phyloP scores from a whole-genome alignment of 2,888 invertebrate genomes.

The Peribatodes rhomboidaria region DNA sequence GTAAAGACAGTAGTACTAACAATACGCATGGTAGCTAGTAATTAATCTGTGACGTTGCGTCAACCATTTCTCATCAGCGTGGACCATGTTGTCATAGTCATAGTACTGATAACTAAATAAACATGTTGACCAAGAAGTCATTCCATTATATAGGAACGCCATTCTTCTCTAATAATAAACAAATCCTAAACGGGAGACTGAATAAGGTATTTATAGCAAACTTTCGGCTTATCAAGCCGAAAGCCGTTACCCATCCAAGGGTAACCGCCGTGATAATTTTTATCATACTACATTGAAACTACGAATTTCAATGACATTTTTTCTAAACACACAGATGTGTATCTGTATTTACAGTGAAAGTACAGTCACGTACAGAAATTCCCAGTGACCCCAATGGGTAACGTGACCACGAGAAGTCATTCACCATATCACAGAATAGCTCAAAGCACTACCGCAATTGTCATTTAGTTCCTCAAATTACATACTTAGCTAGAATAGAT shows the following conservation, averaged over 20 bases:
- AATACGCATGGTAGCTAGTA: neutral
- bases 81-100: conserved; percentile 5
- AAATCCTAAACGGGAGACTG: neutral
- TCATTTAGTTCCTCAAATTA: conserved; percentile 9
- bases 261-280: too few species aligned
- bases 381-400: neutral
- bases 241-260: too few species aligned
- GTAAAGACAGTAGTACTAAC: neutral
- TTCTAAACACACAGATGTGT: too few species aligned
- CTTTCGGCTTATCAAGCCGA: too few species aligned
- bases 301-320: too few species aligned
- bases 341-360: neutral
- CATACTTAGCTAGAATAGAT: conserved; percentile 8
- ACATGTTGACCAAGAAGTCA: neutral
- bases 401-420: neutral
- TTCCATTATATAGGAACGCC: conserved; percentile 3
- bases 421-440: conserved; percentile 8
- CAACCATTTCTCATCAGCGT: conserved; percentile 16
- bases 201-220: too few species aligned
- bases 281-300: too few species aligned
- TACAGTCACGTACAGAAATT: neutral
- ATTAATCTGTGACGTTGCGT: conserved; percentile 11
- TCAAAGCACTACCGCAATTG: neutral
- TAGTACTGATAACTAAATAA: conserved; percentile 5
- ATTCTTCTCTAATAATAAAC: neutral